These are phyloP conservation scores for Yasuhikotakia modesta DNA, from an alignment of 2,797 vertebrate genomes.

Conservation along the genomic window DNA sequence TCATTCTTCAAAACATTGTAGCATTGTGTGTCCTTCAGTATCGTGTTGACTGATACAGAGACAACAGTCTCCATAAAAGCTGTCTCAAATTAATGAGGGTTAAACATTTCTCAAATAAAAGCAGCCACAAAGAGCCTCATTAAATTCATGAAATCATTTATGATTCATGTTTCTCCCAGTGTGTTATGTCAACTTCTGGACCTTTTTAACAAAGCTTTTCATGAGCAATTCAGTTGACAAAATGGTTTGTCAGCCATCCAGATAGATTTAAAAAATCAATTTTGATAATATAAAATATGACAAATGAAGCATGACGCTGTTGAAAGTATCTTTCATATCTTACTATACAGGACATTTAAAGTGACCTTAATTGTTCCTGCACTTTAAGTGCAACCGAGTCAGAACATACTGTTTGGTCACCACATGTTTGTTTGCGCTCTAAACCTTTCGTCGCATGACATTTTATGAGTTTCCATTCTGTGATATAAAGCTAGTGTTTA, in stretches of 20 bases:
- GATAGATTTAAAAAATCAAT: too few relatives aligned
- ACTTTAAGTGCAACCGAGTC: not conserved
- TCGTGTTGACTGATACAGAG: not conserved
- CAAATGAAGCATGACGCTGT: too few relatives aligned
- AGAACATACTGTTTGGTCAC: not conserved
- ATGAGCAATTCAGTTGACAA: not conserved
- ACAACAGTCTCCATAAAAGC: slow-evolving; percentile 28
- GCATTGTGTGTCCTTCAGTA: too few relatives aligned
- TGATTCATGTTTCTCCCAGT: not conserved
- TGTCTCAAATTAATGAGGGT: not conserved
- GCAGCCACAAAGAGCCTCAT: not conserved
- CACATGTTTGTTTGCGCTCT: not conserved
- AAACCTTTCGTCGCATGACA: not conserved
- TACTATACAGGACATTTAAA: not conserved
- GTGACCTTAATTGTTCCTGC: not conserved
- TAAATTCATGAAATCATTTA: not conserved
- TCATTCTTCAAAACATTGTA: too few relatives aligned
- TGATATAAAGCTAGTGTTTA: not conserved
- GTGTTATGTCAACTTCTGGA: not conserved
- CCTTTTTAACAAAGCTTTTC: not conserved
- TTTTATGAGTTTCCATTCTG: slow-evolving; percentile 5
- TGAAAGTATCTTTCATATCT: too few relatives aligned
- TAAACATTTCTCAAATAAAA: slow-evolving; percentile 12
- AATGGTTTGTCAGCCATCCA: not conserved
- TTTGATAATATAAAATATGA: too few relatives aligned